Evolutionary conservation across 2,797 vertebrate species (phyloP).

Genomic region (Cuniculus paca): DNA sequence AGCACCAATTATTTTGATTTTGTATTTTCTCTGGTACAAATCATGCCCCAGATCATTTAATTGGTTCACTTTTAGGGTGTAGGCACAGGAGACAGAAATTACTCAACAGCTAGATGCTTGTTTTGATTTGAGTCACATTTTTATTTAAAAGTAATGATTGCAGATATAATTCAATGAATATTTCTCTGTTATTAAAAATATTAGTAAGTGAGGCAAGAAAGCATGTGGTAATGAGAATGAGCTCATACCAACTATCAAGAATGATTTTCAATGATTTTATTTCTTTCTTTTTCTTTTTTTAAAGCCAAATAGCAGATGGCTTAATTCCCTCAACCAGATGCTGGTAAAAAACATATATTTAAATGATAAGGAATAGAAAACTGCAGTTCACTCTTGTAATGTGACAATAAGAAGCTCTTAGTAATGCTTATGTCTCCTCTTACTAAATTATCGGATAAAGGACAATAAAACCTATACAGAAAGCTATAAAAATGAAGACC

Average conservation of each 20-base stretch:
- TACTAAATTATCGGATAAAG: slow-evolving; percentile 13
- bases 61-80: slow-evolving; percentile 61
- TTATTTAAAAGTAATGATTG: slow-evolving; percentile 79
- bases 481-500: background rate
- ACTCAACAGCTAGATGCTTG: slow-evolving; percentile 53
- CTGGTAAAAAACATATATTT: slow-evolving; percentile 74
- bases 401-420: background rate
- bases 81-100: slow-evolving; percentile 53
- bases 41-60: background rate
- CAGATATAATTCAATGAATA: slow-evolving; percentile 79
- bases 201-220: slow-evolving; percentile 74
- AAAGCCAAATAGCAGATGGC: slow-evolving; percentile 80
- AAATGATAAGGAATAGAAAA: slow-evolving; percentile 63
- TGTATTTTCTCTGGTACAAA: background rate
- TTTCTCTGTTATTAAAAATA: slow-evolving; percentile 76
- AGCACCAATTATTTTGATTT: slow-evolving; percentile 22
- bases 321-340: slow-evolving; percentile 81
- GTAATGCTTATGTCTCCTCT: slow-evolving; percentile 32
- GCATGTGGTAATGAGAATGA: slow-evolving; percentile 73
- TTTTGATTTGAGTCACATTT: slow-evolving; percentile 77
- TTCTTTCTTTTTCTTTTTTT: background rate
- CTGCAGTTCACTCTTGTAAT: slow-evolving; percentile 52
- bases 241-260: slow-evolving; percentile 80
- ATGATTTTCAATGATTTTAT: slow-evolving; percentile 74
- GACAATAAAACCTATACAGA: background rate